These are phyloP conservation scores for Erethizon dorsatum DNA, from an alignment of 2,797 vertebrate genomes.

Conservation along the genomic window DNA sequence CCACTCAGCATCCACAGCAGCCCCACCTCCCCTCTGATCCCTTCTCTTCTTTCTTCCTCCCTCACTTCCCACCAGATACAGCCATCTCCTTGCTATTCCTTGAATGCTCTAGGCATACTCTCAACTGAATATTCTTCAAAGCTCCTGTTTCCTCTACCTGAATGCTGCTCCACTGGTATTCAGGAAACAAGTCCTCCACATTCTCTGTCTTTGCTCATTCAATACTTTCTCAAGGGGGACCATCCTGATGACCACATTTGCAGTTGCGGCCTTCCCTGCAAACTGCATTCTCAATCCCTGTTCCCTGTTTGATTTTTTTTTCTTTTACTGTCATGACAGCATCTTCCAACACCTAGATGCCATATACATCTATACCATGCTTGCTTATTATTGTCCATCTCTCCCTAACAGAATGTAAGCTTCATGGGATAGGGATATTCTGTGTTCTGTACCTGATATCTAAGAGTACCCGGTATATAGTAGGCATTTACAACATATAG, in stretches of 20 bases:
- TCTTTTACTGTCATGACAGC: background rate
- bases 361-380: background rate
- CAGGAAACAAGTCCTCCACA: background rate
- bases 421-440: background rate
- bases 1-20: background rate
- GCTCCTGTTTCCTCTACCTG: background rate
- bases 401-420: background rate
- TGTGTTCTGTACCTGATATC: background rate
- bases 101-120: background rate
- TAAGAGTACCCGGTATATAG: background rate
- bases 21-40: background rate
- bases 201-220: background rate
- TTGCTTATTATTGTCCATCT: background rate
- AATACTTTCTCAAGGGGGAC: background rate
- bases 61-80: background rate
- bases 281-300: background rate
- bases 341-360: background rate
- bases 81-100: background rate
- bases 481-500: background rate
- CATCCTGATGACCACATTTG: background rate
- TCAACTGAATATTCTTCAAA: background rate
- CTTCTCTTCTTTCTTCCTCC: background rate
- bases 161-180: background rate
- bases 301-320: background rate
- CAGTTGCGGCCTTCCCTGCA: background rate